Conservation (phyloP, 2,888 invertebrate species). For the Baccha elongata region DNA sequence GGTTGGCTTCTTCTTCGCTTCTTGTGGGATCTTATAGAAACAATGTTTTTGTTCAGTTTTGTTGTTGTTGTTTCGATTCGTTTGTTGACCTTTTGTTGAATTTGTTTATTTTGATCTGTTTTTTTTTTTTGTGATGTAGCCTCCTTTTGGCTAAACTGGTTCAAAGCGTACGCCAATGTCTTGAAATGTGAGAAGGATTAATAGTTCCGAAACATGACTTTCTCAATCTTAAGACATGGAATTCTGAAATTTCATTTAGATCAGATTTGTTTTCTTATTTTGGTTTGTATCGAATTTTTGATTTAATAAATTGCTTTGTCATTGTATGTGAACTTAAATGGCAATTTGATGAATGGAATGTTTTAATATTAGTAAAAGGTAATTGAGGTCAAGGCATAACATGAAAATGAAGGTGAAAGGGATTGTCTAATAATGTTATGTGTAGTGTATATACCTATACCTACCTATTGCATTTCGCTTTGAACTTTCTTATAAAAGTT, state of each 20-base stretch:
- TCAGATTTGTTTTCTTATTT: slow-evolving; percentile 15
- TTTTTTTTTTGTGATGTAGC: slow-evolving; percentile 37
- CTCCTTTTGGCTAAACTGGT: slow-evolving; percentile 46
- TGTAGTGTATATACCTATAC: slow-evolving; percentile 3
- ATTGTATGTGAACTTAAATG: slow-evolving; percentile 21
- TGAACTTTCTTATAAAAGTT: too few relatives aligned
- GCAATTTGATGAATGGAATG: background rate
- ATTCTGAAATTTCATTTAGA: slow-evolving; percentile 30
- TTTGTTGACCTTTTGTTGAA: slow-evolving; percentile 63
- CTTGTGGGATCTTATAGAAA: slow-evolving; percentile 22
- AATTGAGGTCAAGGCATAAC: slow-evolving; percentile 32
- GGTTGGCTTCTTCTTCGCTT: slow-evolving; percentile 6
- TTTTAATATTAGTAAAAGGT: background rate
- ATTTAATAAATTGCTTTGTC: slow-evolving; percentile 21
- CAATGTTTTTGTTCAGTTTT: slow-evolving; percentile 46
- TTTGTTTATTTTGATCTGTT: slow-evolving; percentile 49
- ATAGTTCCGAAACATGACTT: slow-evolving; percentile 3
- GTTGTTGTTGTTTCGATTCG: slow-evolving; percentile 55
- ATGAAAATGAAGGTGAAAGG: slow-evolving; percentile 30
- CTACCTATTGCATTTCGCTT: background rate
- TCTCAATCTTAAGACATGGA: slow-evolving; percentile 15
- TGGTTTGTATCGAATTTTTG: background rate
- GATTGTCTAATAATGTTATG: slow-evolving; percentile 9
- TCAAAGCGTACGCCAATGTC: slow-evolving; percentile 19
- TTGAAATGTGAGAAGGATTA: slow-evolving; percentile 31